Conservation (phyloP, 2,888 invertebrate species). For the Drosophila merina region DNA sequence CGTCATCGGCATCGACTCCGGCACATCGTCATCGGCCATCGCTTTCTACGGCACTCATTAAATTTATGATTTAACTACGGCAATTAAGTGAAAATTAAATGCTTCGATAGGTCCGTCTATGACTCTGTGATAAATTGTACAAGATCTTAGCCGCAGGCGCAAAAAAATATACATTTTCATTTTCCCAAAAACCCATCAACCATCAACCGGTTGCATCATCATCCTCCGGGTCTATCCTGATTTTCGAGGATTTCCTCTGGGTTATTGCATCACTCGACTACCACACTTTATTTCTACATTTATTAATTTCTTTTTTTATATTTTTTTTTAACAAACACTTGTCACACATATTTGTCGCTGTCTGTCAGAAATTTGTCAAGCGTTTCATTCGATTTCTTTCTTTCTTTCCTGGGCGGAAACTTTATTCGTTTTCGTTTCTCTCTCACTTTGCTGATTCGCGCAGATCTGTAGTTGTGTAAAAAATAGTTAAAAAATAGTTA, state of each 20-base stretch:
- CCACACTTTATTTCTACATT: not conserved
- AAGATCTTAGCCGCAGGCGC: conserved; percentile 20
- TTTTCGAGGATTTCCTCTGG: not conserved
- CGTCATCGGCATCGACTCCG: conserved; percentile 36
- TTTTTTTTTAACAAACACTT: not conserved
- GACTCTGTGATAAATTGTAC: conserved; percentile 21
- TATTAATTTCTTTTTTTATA: not conserved
- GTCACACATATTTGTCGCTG: not conserved
- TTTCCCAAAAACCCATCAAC: not conserved
- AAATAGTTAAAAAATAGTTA: not conserved
- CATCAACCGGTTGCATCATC: conserved; percentile 17
- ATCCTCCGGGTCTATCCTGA: not conserved
- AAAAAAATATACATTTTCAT: not conserved
- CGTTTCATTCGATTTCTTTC: conserved; percentile 43
- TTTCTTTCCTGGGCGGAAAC: conserved; percentile 39
- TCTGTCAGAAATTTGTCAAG: conserved; percentile 43
- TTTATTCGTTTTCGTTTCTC: not conserved
- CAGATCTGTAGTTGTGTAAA: conserved; percentile 6
- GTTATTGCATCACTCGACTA: not conserved
- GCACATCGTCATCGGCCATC: conserved; percentile 28
- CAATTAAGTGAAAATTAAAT: conserved; percentile 75
- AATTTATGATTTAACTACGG: conserved; percentile 72
- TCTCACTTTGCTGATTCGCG: conserved; percentile 12
- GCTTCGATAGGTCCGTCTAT: conserved; percentile 57
- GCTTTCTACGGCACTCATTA: conserved; percentile 67